Percentiles rank a stretch among this genome's conserved stretches.
Conservation (phyloP, 2,888 invertebrate genomes). For the Diarsia rubi region DNA sequence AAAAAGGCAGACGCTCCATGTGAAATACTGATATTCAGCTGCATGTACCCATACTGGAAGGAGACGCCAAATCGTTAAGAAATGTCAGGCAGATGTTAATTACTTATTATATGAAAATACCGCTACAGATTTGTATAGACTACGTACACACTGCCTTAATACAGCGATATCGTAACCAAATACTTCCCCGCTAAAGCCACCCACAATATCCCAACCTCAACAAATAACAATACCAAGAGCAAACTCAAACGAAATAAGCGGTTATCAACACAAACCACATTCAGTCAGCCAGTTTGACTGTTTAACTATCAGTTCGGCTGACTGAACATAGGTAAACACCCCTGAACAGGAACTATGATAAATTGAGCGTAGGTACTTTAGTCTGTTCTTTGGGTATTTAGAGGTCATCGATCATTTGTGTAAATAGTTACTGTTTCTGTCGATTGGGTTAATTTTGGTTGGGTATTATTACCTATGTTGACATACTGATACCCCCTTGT, state of each 20-base stretch:
- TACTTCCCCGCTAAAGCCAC: neutral
- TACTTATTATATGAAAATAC: neutral
- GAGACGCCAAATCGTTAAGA: neutral
- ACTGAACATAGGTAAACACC: constrained; percentile 49
- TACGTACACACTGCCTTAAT: neutral
- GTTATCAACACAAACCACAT: constrained; percentile 62
- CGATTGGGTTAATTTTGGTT: neutral
- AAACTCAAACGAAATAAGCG: constrained; percentile 65
- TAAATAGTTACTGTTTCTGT: constrained; percentile 21
- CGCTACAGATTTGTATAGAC: neutral
- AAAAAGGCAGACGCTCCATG: neutral
- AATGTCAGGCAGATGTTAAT: neutral
- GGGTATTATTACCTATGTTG: constrained; percentile 9
- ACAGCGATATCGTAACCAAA: neutral
- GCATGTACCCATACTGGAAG: neutral
- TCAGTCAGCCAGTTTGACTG: constrained; percentile 48
- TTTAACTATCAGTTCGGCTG: constrained; percentile 44
- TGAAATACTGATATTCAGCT: neutral
- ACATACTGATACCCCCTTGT: neutral
- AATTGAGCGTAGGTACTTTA: constrained; percentile 48
- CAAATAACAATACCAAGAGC: constrained; percentile 45
- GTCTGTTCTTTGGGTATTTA: constrained; percentile 33
- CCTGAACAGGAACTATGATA: constrained; percentile 51
- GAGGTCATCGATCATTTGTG: constrained; percentile 25
- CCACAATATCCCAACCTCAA: constrained; percentile 10